Percentiles rank a stretch among this genome's conserved stretches.
phyloP scores from a whole-genome alignment of 2,888 invertebrate genomes.

The Scaptomyza tumidula region DNA sequence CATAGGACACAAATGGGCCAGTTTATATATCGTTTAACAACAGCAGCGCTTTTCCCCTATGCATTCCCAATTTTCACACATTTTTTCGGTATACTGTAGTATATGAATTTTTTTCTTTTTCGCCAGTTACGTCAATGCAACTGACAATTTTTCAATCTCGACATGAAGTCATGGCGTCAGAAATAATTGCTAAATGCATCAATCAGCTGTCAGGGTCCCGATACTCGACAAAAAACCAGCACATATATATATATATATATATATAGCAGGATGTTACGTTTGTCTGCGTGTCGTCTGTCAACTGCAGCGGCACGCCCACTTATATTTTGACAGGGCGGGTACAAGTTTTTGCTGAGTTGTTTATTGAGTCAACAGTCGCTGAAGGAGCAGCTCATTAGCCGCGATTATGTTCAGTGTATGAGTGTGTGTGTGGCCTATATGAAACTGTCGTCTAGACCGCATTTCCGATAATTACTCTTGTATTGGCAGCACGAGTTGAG shows the following conservation, averaged over 20 bases:
- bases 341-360: conserved; percentile 1
- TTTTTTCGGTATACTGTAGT: conserved; percentile 21
- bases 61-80: conserved; percentile 41
- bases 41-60: conserved; percentile 25
- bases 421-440: neutral
- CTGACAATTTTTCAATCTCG: conserved; percentile 78
- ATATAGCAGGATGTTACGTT: conserved; percentile 41
- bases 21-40: conserved; percentile 35
- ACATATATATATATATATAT: neutral
- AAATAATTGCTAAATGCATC: conserved; percentile 81
- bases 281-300: conserved; percentile 49
- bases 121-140: conserved; percentile 60
- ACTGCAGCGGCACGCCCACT: conserved; percentile 49
- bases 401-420: conserved; percentile 50
- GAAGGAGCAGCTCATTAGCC: conserved; percentile 68
- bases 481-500: conserved; percentile 53
- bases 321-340: conserved; percentile 52
- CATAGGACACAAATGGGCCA: conserved; percentile 5
- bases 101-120: neutral
- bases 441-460: conserved; percentile 66
- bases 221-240: conserved; percentile 29
- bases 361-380: conserved; percentile 1
- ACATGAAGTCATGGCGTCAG: conserved; percentile 63
- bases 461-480: conserved; percentile 78
- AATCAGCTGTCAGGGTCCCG: conserved; percentile 71